Base-by-base conservation (phyloP, 2,797 vertebrate species). In the Crax fasciolata region DNA sequence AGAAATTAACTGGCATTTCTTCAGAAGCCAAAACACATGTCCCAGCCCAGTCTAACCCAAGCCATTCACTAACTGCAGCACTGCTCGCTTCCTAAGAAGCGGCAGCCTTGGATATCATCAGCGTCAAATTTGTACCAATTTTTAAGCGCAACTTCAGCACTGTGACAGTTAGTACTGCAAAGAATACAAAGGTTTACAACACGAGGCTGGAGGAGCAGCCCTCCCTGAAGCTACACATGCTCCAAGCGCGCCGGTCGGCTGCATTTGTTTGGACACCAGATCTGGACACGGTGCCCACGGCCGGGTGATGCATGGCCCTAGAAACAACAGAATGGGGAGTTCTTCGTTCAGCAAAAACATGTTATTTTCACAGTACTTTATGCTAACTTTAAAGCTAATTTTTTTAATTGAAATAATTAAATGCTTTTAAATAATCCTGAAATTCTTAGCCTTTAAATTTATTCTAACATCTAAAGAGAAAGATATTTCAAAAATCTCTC, bases 241-340 rank as follows among this genome's bases (percentile, higher is more conserved):
- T 4, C 25, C 38, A 66, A 16, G 52, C 11, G n/a, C 0, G 0
- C 43, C 20, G 38, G n/a, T 13, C 28, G 13, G 21, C 20, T 48
- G 35, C 1, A 0, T 4, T 8, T 30, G 35, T 20, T 44, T 14
- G 35, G 71, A 21, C 12, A 28, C 11, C 24, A 32, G 30, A 15
- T 6, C 30, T 12, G 1, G 3, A 18, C 3, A 4, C 0, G 0
- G 30, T 49, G 58, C 57, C 44, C 0, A 0, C 9, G 48, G 18
- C 18, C 11, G 9, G 21, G 54, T 35, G 18, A 41, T 20, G 19
- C 16, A 3, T 46, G 51, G 57, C 41, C 51, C 18, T n/a, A 52
- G n/a, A 32, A 49, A 16, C 10, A 35, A 13, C 23, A 44, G 16
- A n/a, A 18, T 6, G 10, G 48, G 17, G 19, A 65, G 18, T 30